Evolutionary conservation across 2,113 vertebrate species (phyloP).

Genomic region (Garra rufa): DNA sequence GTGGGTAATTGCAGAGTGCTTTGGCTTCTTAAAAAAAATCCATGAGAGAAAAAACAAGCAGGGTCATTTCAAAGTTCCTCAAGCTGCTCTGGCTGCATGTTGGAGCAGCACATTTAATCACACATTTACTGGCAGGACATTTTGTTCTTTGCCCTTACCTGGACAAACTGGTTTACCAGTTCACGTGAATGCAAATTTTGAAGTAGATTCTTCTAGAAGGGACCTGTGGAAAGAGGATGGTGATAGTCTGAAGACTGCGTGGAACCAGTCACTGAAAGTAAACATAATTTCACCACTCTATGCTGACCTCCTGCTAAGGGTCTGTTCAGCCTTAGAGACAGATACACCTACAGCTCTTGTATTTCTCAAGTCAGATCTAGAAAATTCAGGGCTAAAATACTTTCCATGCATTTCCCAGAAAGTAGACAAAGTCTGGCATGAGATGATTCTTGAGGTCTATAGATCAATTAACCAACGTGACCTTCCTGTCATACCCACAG

Average conservation of each 20-base stretch:
- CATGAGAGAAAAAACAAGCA: background rate
- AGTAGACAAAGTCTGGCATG: constrained; percentile 71
- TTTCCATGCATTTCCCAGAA: constrained; percentile 67
- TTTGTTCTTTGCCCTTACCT: constrained; percentile 83
- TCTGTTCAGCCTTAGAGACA: constrained; percentile 51
- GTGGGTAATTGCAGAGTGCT: constrained; percentile 78
- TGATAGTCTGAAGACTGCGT: constrained; percentile 66
- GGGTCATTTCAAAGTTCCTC: constrained; percentile 63
- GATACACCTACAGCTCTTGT: background rate
- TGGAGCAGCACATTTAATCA: background rate
- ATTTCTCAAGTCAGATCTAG: constrained; percentile 33
- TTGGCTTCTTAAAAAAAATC: constrained; percentile 59
- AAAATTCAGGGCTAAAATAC: constrained; percentile 64
- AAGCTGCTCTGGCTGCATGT: constrained; percentile 76
- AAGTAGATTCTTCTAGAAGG: constrained; percentile 76
- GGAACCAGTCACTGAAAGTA: constrained; percentile 78
- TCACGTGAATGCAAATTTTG: constrained; percentile 85
- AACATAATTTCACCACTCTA: constrained; percentile 76
- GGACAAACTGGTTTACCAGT: constrained; percentile 79
- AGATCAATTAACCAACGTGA: constrained; percentile 61
- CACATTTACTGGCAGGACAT: constrained; percentile 68
- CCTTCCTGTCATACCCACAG: constrained; percentile 75
- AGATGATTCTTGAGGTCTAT: constrained; percentile 76
- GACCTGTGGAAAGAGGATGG: constrained; percentile 74
- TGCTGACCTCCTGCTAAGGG: constrained; percentile 74